Percentiles rank a stretch among this genome's conserved stretches.
phyloP scores from a whole-genome alignment of 2,888 invertebrate species.

The Cryptus viduatorius region DNA sequence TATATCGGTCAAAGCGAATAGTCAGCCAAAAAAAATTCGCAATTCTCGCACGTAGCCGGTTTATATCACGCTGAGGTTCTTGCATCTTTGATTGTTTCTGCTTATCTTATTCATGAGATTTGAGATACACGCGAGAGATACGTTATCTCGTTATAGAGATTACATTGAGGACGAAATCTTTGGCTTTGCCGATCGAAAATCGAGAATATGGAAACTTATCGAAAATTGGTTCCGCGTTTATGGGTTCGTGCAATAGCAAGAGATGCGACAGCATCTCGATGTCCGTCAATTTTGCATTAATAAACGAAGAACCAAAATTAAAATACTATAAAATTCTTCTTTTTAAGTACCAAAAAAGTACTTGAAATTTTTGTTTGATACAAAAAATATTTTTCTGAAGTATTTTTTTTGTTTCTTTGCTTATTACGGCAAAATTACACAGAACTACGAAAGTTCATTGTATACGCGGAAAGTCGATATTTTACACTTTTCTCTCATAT shows the following conservation, averaged over 20 bases:
- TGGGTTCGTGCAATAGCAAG: background rate
- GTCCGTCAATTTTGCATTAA: too few species aligned
- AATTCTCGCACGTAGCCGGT: constrained; percentile 49
- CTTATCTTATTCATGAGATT: constrained; percentile 44
- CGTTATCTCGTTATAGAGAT: constrained; percentile 9
- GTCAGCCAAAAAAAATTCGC: background rate
- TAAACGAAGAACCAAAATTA: too few species aligned
- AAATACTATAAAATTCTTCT: too few species aligned
- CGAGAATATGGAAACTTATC: constrained; percentile 17
- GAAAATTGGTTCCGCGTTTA: constrained; percentile 30
- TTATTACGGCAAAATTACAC: too few species aligned
- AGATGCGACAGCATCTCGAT: too few species aligned
- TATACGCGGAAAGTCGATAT: too few species aligned
- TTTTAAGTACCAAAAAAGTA: too few species aligned
- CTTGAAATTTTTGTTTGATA: too few species aligned
- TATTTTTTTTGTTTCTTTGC: too few species aligned
- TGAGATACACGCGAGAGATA: background rate
- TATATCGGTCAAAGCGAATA: background rate
- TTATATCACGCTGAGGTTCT: constrained; percentile 9
- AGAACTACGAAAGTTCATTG: too few species aligned
- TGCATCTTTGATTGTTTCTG: constrained; percentile 57
- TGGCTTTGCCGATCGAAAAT: background rate
- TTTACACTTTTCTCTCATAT: too few species aligned
- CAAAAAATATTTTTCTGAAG: too few species aligned
- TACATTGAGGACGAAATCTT: background rate